phyloP scores from a whole-genome alignment of 2,797 vertebrate genomes.

The Platalea minor region DNA sequence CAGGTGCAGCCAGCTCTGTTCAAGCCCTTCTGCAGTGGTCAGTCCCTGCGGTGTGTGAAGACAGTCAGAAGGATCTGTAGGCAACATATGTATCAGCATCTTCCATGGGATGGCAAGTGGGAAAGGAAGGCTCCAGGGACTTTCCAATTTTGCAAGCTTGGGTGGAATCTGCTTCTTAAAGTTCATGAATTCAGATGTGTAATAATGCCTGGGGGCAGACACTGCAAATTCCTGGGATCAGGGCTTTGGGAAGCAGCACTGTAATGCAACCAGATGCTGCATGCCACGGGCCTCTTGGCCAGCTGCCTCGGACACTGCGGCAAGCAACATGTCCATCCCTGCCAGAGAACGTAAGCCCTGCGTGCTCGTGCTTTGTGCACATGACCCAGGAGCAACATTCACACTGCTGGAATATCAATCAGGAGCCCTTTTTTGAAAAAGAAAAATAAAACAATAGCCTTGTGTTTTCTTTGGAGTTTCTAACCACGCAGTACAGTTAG shows the following conservation, averaged over 20 bases:
- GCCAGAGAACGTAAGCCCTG: background rate
- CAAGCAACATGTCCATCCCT: background rate
- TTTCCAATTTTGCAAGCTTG: background rate
- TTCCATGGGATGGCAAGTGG: background rate
- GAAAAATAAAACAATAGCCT: background rate
- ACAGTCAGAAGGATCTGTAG: background rate
- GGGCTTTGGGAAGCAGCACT: background rate
- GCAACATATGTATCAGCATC: background rate
- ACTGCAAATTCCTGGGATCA: background rate
- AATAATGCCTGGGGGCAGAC: accelerated
- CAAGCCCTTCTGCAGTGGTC: background rate
- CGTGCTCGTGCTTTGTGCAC: background rate
- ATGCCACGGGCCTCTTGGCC: background rate
- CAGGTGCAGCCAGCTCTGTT: background rate
- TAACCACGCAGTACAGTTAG: background rate
- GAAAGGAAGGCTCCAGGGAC: background rate
- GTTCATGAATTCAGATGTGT: background rate
- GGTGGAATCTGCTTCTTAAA: background rate
- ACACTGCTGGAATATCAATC: background rate
- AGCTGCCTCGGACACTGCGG: background rate
- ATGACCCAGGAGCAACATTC: background rate
- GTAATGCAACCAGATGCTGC: background rate
- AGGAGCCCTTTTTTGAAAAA: background rate
- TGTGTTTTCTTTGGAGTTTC: slow-evolving; percentile 21
- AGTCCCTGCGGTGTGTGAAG: background rate